Percentiles rank a stretch among this genome's conserved stretches.
These are phyloP conservation scores for Paramormyrops hopkinsi DNA, from an alignment of 2,797 vertebrate genomes.

Conservation along the genomic window DNA sequence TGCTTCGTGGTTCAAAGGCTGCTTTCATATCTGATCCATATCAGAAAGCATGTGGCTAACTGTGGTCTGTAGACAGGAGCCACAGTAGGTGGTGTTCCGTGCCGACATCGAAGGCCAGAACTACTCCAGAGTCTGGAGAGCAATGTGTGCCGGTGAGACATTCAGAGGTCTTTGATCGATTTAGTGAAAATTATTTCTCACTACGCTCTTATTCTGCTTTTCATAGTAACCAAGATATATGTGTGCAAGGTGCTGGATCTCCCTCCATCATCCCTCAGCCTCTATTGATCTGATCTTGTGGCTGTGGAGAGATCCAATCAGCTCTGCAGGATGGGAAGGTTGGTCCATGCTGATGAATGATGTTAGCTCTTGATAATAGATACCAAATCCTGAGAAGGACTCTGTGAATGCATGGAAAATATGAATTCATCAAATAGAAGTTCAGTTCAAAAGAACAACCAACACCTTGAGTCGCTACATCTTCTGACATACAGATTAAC, in stretches of 20 bases:
- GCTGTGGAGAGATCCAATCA: background rate
- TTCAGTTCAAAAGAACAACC: background rate
- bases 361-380: background rate
- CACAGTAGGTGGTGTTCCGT: background rate
- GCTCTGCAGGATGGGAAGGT: background rate
- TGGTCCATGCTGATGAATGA: background rate
- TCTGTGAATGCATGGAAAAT: background rate
- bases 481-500: background rate
- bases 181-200: background rate
- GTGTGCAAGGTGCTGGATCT: background rate
- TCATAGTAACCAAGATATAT: background rate
- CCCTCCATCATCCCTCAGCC: background rate
- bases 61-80: background rate
- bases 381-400: background rate
- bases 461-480: background rate
- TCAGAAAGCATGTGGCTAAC: background rate
- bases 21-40: background rate
- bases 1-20: background rate
- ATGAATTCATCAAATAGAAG: background rate
- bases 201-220: background rate
- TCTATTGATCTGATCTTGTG: background rate
- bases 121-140: background rate
- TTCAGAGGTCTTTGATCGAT: background rate
- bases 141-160: background rate
- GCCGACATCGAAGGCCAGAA: background rate